Conservation (phyloP, 2,113 vertebrate species). For the Ptilorrhoa leucosticta region DNA sequence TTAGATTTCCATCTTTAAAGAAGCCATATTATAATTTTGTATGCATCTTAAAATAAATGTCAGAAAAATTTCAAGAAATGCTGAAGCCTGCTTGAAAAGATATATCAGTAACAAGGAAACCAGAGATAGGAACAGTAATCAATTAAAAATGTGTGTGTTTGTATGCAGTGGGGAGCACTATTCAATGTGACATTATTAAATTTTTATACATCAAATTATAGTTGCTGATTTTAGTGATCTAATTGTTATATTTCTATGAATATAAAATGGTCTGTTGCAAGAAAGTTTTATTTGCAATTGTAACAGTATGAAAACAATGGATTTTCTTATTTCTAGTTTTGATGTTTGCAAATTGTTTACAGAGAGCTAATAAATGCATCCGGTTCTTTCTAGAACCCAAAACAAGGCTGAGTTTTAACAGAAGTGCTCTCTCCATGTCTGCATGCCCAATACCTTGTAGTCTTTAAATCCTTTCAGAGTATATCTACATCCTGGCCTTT, state of each 20-base stretch:
- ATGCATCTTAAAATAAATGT: not conserved
- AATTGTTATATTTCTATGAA: not conserved
- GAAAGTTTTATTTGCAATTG: not conserved
- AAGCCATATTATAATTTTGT: not conserved
- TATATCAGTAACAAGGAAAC: not conserved
- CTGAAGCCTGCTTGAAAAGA: not conserved
- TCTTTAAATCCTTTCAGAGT: not conserved
- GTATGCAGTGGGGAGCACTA: not conserved
- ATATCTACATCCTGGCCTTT: constrained; percentile 15
- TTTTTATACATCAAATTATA: not conserved
- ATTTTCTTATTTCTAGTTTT: not conserved
- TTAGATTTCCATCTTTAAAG: not conserved
- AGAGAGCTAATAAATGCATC: not conserved
- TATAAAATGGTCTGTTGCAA: not conserved
- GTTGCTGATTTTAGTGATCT: not conserved
- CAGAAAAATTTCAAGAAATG: not conserved
- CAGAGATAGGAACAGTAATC: not conserved
- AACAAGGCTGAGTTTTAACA: not conserved
- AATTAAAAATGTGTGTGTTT: not conserved
- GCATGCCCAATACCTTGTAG: not conserved
- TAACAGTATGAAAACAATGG: not conserved
- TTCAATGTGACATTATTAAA: not conserved
- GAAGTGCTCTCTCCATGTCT: not conserved
- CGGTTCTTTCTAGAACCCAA: not conserved
- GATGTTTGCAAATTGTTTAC: not conserved